Evolutionary conservation across 2,113 vertebrate genomes (phyloP), one percentile per base, ranked within the genome.

Genomic region (Microcebus ravelobensis): DNA sequence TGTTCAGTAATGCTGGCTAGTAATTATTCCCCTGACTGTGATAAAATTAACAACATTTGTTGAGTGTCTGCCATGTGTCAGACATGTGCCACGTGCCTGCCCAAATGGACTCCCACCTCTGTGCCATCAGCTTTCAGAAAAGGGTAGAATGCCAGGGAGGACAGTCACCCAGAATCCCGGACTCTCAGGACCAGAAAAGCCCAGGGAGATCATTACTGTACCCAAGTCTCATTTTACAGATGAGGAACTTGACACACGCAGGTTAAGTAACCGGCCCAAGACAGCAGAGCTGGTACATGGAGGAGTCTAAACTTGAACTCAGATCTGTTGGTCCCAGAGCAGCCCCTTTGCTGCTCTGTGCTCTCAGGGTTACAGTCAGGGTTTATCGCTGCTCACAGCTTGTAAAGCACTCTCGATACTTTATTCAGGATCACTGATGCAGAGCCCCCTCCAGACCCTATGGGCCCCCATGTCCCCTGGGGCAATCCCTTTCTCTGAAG

Each of bases 301-400:
- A 90, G 39, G n/a, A 74, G 12, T 31, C 87, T 87, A 59, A 65
- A 94, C n/a, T 45, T 55, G 77, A 82, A 93, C 55, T 83, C 80
- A 39, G 63, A 21, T 14, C 76, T 8, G 0, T 48, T 12, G 11
- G 27, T 50, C 67, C 34, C 25, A 0, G 4, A 31, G 42, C 14
- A 29, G 83, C 70, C n/a, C 65, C 81, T 36, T 61, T 11, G n/a
- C 36, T 61, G 27, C 42, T 80, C 39, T 67, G n/a, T 8, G 18
- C 15, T 74, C 63, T 61, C 14, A 3, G 42, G 57, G 23, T 21
- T 10, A 4, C 17, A 74, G 59, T 3, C 11, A 61, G 42, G 20
- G 27, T 34, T 8, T 71, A 48, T 42, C 4, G 15, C 25, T 6
- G 10, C 61, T 84, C 71, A 70, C 27, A 3, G 14, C 79, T 82